Conservation (phyloP, 2,797 vertebrate genomes). For the Poeciliopsis infans region DNA sequence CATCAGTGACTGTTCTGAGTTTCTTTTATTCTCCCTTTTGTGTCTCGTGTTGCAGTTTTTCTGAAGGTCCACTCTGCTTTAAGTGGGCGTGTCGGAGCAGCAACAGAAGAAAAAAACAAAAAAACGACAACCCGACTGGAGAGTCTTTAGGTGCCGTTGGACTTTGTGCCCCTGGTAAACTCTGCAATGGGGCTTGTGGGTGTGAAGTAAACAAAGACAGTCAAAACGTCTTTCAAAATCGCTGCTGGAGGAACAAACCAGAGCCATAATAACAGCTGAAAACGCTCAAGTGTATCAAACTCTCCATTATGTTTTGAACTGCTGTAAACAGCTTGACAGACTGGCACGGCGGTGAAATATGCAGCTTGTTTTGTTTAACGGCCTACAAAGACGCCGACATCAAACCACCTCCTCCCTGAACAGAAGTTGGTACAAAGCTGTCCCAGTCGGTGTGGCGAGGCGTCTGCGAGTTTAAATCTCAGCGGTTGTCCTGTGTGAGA, state of each 20-base stretch:
- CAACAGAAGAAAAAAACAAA: background rate
- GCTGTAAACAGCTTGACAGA: conserved; percentile 38
- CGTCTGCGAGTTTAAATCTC: conserved; percentile 52
- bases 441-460: conserved; percentile 37
- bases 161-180: conserved; percentile 17
- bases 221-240: conserved; percentile 30
- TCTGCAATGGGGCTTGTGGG: conserved; percentile 5
- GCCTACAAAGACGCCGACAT: conserved; percentile 58
- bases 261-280: conserved; percentile 31
- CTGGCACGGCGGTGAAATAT: conserved; percentile 44
- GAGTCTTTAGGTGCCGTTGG: background rate
- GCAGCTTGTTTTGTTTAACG: conserved; percentile 59
- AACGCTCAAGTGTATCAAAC: conserved; percentile 41
- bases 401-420: conserved; percentile 13
- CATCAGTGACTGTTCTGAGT: background rate
- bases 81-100: background rate
- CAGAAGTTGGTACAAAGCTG: conserved; percentile 42
- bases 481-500: conserved; percentile 39
- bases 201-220: conserved; percentile 40
- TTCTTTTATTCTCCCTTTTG: background rate
- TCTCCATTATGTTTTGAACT: conserved; percentile 43
- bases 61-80: conserved; percentile 1
- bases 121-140: background rate
- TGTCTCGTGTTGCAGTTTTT: background rate
- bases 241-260: conserved; percentile 23